Conservation (phyloP, 2,888 invertebrate species). For the Idaea dimidiata region DNA sequence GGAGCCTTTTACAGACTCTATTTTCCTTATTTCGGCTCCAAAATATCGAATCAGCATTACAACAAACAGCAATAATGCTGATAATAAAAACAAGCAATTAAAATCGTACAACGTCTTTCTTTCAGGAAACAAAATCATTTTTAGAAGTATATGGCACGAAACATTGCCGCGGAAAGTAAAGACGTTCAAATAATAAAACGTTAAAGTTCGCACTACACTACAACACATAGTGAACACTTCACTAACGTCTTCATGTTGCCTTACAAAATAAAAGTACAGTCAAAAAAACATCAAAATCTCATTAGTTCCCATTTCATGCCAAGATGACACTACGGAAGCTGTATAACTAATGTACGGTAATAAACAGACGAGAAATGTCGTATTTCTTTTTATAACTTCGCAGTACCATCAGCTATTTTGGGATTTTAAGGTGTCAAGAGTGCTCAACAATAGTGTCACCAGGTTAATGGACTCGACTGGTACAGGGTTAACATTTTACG, state of each 20-base stretch:
- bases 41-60: no score
- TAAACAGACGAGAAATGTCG: constrained; percentile 77
- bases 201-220: constrained; percentile 20
- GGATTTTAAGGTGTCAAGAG: constrained; percentile 66
- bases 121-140: not conserved
- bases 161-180: not conserved
- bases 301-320: constrained; percentile 80
- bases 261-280: constrained; percentile 78
- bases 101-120: no score
- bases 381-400: constrained; percentile 79
- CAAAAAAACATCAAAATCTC: constrained; percentile 82
- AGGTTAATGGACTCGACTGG: not conserved
- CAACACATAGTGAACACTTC: constrained; percentile 42
- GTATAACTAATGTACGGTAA: constrained; percentile 80
- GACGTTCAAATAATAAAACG: constrained; percentile 12
- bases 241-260: constrained; percentile 56
- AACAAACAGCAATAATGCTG: no score
- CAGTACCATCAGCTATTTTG: constrained; percentile 66
- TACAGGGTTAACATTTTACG: not conserved
- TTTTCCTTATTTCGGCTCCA: no score
- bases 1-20: no score
- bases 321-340: constrained; percentile 79
- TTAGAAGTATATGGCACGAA: not conserved
- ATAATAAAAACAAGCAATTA: no score
- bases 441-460: constrained; percentile 19